A percentile compares a stretch with the other conserved stretches of the same genome.
phyloP scores from a whole-genome alignment of 2,797 vertebrate species.

The Lacerta viridis region DNA sequence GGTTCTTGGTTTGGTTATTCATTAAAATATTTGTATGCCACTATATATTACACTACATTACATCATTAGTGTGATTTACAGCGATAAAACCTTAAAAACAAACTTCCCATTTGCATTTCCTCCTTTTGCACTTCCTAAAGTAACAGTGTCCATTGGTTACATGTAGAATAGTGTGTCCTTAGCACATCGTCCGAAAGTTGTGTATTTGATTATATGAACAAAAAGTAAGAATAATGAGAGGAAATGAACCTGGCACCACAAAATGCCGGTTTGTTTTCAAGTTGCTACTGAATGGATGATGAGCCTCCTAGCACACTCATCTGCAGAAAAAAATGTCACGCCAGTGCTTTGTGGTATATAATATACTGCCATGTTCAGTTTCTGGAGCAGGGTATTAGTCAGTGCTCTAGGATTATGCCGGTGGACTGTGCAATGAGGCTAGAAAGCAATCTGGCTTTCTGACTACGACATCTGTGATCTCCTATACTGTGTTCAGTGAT shows the following conservation, averaged over 20 bases:
- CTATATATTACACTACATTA: no score
- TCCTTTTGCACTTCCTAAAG: background rate
- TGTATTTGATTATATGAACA: background rate
- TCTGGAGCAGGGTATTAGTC: background rate
- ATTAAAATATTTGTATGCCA: no score
- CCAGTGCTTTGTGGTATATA: no score
- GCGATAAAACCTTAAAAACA: no score
- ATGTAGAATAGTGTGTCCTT: background rate
- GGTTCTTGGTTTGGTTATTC: no score
- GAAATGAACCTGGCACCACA: background rate
- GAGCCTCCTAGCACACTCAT: background rate
- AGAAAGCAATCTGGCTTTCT: background rate
- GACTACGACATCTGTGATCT: background rate
- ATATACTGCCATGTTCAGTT: background rate
- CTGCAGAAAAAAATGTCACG: background rate
- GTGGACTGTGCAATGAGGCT: background rate
- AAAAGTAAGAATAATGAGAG: background rate
- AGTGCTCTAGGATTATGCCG: background rate
- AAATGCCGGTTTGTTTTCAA: background rate
- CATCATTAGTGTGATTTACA: no score
- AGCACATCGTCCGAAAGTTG: background rate
- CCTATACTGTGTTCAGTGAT: background rate
- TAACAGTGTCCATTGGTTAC: background rate
- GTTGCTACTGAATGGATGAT: background rate
- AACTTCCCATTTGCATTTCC: background rate